Percentiles rank a stretch among this genome's conserved stretches.
These are phyloP conservation scores for Babyrousa celebensis DNA, from an alignment of 2,797 vertebrate species.

Conservation along the genomic window DNA sequence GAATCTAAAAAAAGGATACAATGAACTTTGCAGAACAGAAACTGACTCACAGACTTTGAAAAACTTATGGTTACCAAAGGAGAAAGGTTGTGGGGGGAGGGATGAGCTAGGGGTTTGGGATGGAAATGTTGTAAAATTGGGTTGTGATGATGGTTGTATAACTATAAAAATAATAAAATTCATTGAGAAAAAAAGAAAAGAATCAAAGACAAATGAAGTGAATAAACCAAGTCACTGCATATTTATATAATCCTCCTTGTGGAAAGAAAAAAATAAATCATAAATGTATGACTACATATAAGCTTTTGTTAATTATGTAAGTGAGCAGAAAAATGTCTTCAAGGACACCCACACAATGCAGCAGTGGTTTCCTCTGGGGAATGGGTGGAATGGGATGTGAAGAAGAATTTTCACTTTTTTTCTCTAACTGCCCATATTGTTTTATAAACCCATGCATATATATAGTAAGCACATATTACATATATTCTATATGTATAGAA, in stretches of 20 bases:
- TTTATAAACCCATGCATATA: background rate
- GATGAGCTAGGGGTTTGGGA: too few species aligned
- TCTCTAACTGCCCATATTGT: background rate
- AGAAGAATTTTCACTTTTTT: conserved; percentile 6
- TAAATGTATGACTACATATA: background rate
- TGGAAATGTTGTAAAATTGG: too few species aligned
- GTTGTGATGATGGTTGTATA: too few species aligned
- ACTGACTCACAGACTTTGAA: too few species aligned
- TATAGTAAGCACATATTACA: background rate
- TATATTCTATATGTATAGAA: background rate
- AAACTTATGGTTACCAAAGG: too few species aligned
- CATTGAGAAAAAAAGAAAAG: background rate
- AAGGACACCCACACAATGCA: background rate
- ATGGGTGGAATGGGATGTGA: background rate
- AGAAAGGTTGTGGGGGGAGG: too few species aligned
- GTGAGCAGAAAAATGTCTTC: background rate
- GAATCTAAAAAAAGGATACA: too few species aligned
- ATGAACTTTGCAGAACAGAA: too few species aligned
- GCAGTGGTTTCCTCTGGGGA: background rate
- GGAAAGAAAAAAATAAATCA: background rate
- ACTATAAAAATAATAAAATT: too few species aligned
- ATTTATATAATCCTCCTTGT: background rate
- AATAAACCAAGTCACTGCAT: background rate
- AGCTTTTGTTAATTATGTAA: background rate
- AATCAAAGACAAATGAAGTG: conserved; percentile 31